Evolutionary conservation across 30 jellyfish, hydroid and myxozoan genomes (phyloP), one percentile per base, ranked within the genome.

Genomic region (Rhopilema esculentum): DNA sequence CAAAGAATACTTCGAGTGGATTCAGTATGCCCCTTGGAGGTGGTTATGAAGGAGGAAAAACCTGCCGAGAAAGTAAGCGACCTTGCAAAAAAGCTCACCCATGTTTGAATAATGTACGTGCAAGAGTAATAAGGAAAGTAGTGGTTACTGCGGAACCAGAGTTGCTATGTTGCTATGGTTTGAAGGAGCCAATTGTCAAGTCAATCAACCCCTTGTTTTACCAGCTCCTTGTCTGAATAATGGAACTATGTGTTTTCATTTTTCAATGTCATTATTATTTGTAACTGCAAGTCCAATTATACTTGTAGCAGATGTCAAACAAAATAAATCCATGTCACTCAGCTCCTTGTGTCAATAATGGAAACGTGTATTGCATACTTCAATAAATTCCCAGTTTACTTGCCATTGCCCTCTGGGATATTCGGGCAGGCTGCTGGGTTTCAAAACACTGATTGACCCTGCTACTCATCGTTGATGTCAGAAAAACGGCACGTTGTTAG

Each of bases 101-200:
- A 0, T 88, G 96, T 23, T 17, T 48, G 64, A 88, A 88, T 61
- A 88, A 88, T 27, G 96, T 6, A 26, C 91, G 24, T 88, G 96
- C 71, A 22, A 1, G 26, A 79, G 86, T 27, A 16, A 17, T 26
- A 87, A 69, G 49, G 72, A 20, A 17, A 24, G 31, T 2, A 69
- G 23, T 52, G 75, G 76, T 20, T 21, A n/a, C 20, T 84, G n/a
- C n/a, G 92, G 92, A 72, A 70, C 27, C 74, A 49, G 20, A 61
- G 91, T 21, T 87, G 94, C 65, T n/a, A 0, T 85, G 94, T 72
- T 19, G 82, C 8, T 8, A 51, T 17, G 82, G 82, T 19, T 86
- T 77, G 78, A 49, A 27, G 95, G 95, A 20, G 25, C 28, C n/a
- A 85, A 61, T 18, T 86, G 95, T 76, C 53, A 76, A 49, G 23